A percentile compares a stretch with the other conserved stretches of the same genome.
phyloP scores from a whole-genome alignment of 2,113 vertebrate species.

The Oreocharis arfaki region DNA sequence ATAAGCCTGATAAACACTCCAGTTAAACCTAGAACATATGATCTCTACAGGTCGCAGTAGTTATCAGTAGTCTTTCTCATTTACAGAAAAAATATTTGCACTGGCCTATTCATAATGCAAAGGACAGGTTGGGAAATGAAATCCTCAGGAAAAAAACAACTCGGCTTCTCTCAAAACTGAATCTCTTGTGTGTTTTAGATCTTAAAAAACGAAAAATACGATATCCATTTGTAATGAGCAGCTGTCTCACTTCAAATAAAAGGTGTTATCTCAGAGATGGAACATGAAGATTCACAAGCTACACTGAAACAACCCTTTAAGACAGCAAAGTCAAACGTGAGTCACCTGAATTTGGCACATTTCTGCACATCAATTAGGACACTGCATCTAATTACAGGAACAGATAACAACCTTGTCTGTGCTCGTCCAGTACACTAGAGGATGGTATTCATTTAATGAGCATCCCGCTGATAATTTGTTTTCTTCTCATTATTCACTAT shows the following conservation, averaged over 20 bases:
- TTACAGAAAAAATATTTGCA: conserved; percentile 49
- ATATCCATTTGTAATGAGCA: background rate
- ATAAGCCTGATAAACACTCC: background rate
- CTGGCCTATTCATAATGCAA: background rate
- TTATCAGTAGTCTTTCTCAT: conserved; percentile 15
- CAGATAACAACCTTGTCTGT: conserved; percentile 3
- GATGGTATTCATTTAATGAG: conserved; percentile 44
- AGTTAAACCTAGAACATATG: conserved; percentile 20
- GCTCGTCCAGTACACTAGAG: background rate
- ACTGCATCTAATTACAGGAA: conserved; percentile 9
- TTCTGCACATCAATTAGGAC: background rate
- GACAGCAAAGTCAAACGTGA: background rate
- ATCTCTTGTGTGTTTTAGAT: background rate
- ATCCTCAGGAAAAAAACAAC: background rate
- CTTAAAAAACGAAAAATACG: background rate
- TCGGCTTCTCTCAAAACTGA: background rate
- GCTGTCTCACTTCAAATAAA: background rate
- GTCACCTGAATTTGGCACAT: background rate
- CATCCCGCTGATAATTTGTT: conserved; percentile 51
- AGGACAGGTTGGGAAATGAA: background rate
- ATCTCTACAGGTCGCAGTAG: conserved; percentile 7
- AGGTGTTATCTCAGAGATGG: background rate
- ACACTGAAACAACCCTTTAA: background rate
- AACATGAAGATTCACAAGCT: background rate
- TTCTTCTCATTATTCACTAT: conserved; percentile 41